These are phyloP conservation scores for Dipodomys ordii DNA, from an alignment of 2,113 vertebrate species.

Conservation along the genomic window DNA sequence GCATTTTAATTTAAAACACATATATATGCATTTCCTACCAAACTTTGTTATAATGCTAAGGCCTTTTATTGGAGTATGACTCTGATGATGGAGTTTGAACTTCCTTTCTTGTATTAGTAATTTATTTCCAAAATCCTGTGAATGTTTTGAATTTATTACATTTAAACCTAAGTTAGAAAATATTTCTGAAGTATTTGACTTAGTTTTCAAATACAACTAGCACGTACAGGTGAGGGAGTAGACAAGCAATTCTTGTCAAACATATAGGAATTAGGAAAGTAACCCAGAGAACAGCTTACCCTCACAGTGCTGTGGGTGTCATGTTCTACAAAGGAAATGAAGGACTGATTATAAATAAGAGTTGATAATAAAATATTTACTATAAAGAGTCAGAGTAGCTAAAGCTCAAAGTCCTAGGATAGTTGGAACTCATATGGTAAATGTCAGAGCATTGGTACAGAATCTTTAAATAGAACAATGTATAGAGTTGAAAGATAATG, in stretches of 20 bases:
- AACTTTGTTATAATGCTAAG: neutral
- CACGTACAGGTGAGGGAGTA: neutral
- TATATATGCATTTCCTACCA: neutral
- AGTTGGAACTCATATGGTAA: neutral
- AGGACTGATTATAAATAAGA: neutral
- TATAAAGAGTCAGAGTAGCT: neutral
- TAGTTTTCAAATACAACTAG: neutral
- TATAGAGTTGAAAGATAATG: neutral
- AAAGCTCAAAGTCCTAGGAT: neutral
- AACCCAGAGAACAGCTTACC: neutral
- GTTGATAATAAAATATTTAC: neutral
- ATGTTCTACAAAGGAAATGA: neutral
- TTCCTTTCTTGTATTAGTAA: neutral
- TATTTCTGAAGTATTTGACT: neutral
- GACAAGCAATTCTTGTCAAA: neutral
- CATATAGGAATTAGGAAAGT: accelerated
- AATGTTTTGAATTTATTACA: neutral
- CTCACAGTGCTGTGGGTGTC: neutral
- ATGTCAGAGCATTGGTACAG: neutral
- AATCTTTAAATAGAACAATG: neutral
- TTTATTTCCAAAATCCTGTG: neutral
- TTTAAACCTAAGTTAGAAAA: neutral
- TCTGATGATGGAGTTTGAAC: neutral
- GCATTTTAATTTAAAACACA: no score
- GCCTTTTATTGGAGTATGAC: neutral